A percentile compares a stretch with the other conserved stretches of the same genome.
These are phyloP conservation scores for Thereva nobilitata DNA, from an alignment of 2,888 invertebrate species.

Conservation along the genomic window DNA sequence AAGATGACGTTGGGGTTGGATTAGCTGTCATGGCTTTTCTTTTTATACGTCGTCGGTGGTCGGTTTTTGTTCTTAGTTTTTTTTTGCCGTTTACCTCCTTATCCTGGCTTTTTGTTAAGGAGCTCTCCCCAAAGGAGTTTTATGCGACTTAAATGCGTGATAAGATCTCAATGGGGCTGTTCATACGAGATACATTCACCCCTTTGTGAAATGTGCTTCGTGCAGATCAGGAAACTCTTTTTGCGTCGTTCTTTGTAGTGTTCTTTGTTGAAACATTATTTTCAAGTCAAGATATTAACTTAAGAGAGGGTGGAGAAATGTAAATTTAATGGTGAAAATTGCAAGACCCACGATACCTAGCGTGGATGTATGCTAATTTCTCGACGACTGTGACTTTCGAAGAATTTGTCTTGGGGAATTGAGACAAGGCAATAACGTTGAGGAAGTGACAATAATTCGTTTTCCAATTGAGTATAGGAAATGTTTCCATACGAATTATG, in stretches of 20 bases:
- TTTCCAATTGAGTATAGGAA: conserved; percentile 17
- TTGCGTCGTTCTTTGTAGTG: conserved; percentile 5
- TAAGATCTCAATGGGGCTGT: conserved; percentile 33
- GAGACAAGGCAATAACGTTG: conserved; percentile 25
- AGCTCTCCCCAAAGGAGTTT: conserved; percentile 12
- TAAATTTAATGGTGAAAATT: conserved; percentile 39
- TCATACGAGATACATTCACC: conserved; percentile 34
- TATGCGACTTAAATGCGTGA: conserved; percentile 30
- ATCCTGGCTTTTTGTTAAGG: neutral
- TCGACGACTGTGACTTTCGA: conserved; percentile 32
- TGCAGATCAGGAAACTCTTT: conserved; percentile 18
- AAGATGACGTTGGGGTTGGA: conserved; percentile 10
- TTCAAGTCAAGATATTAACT: conserved; percentile 27
- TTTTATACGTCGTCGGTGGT: neutral
- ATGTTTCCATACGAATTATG: conserved; percentile 15
- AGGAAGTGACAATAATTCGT: conserved; percentile 31
- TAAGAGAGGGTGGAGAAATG: conserved; percentile 20
- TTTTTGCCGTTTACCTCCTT: conserved; percentile 10
- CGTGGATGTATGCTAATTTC: conserved; percentile 31
- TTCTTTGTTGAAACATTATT: conserved; percentile 25
- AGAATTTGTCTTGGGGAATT: conserved; percentile 26
- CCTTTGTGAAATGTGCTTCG: conserved; percentile 27
- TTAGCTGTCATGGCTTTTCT: conserved; percentile 16
- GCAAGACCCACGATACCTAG: conserved; percentile 10
- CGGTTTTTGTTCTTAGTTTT: conserved; percentile 4